Percentiles rank a stretch among this genome's conserved stretches.
These are phyloP conservation scores for Monoplex corrugatus DNA, from an alignment of 2,888 invertebrate species.

Conservation along the genomic window DNA sequence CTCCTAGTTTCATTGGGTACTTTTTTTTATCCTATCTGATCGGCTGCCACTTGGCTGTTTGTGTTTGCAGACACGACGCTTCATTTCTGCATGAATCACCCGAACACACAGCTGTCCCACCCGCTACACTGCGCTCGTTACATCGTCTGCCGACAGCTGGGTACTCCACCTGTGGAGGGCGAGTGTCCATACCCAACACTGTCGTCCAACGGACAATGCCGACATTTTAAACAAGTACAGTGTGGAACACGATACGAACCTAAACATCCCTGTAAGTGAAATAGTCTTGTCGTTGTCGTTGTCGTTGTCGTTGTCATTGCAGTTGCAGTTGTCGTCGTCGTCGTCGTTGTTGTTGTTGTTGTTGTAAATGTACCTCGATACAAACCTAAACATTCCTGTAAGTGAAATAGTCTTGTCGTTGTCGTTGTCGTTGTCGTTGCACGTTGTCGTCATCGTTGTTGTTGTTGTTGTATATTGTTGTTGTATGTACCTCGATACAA, in stretches of 20 bases:
- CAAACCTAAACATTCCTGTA: too few relatives aligned
- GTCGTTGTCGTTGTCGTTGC: too few relatives aligned
- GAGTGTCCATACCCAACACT: slow-evolving; percentile 56
- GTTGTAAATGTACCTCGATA: too few relatives aligned
- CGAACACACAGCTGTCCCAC: slow-evolving; percentile 62
- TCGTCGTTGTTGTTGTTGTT: too few relatives aligned
- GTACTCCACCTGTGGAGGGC: slow-evolving; percentile 41
- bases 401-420: too few relatives aligned
- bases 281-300: too few relatives aligned
- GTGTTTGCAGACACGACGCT: slow-evolving; percentile 64
- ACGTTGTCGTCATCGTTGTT: too few relatives aligned
- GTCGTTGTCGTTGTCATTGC: too few relatives aligned
- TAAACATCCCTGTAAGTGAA: slow-evolving; percentile 69
- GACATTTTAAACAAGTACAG: slow-evolving; percentile 62
- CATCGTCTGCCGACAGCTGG: slow-evolving; percentile 61
- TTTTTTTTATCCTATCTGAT: not conserved
- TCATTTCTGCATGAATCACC: slow-evolving; percentile 63
- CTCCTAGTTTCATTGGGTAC: not conserved
- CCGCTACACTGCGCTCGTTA: slow-evolving; percentile 68
- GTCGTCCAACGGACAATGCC: slow-evolving; percentile 57
- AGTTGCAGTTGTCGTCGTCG: too few relatives aligned
- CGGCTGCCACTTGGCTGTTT: not conserved
- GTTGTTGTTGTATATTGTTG: too few relatives aligned
- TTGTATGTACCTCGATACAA: too few relatives aligned
- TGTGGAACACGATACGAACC: slow-evolving; percentile 67